Evolutionary conservation across 2,113 vertebrate genomes (phyloP).

Genomic region (Larimichthys polyactis): DNA sequence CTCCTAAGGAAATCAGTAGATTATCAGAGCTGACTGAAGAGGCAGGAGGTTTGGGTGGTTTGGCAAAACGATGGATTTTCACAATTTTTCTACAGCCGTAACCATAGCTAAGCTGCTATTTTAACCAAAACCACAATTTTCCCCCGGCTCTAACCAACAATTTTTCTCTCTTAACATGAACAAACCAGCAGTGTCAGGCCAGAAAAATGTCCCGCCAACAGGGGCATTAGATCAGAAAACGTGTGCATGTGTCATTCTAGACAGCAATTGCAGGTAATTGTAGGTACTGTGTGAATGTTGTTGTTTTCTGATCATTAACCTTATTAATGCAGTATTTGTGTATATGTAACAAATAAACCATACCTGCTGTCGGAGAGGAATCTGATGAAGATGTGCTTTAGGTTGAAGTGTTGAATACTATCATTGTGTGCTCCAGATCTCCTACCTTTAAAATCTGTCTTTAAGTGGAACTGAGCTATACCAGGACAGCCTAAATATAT

Average conservation of each 20-base stretch:
- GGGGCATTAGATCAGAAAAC: neutral
- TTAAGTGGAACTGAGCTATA: neutral
- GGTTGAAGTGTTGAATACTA: neutral
- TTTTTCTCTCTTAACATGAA: neutral
- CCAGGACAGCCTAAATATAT: neutral
- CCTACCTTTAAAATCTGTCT: neutral
- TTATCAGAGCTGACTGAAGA: too few species aligned
- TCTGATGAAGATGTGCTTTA: neutral
- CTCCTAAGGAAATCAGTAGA: neutral
- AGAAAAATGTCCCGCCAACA: neutral
- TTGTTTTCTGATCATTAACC: neutral
- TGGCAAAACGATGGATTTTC: neutral
- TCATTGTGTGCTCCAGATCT: neutral
- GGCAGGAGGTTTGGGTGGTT: neutral
- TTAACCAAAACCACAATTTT: neutral
- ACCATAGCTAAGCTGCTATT: neutral
- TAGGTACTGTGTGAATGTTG: neutral
- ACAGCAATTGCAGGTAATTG: neutral
- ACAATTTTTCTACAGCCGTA: neutral
- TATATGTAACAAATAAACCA: constrained; percentile 4
- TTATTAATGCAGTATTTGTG: neutral
- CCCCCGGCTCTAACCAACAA: neutral
- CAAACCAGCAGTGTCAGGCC: neutral
- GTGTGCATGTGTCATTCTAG: neutral
- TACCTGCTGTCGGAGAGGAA: neutral